Base-by-base conservation (phyloP, 2,888 invertebrate genomes). In the Xestia rhomboidea region DNA sequence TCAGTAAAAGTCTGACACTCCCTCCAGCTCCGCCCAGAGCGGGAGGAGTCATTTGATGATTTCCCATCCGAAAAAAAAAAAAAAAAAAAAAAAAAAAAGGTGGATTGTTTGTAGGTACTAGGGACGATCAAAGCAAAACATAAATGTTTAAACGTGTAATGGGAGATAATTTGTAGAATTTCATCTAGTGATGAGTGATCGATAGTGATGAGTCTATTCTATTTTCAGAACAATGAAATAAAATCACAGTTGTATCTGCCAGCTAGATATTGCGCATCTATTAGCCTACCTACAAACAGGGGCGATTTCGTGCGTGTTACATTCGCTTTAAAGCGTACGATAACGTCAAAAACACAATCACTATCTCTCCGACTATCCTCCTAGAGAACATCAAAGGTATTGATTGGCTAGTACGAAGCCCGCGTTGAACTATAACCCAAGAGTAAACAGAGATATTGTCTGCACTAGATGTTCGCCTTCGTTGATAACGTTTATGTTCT, bases 351-450 rank as follows among this genome's bases (percentile, higher is more conserved):
- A 79, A 72, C 57, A 46, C 44, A 77, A 69, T 67, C 41, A 63
- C 75, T 30, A 44, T 72, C 82, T 85, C 82, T 46, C 46, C 30
- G 73, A 69, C 83, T 85, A 79, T 44, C 44, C 27, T 73, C 34
- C 90, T 87, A 83, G 18, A 68, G 27, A 71, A 24, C 57, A 70
- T 78, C 79, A 76, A 64, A 77, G 77, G 60, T 74, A 83, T 78
- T 81, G 85, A 89, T 87, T 85, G 80, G 70, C 68, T 79, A 76
- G 71, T 60, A 68, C 77, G 75, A 82, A 68, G 72, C 82, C 68
- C 73, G 82, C 72, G 84, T 83, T 80, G 80, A 82, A 71, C 73
- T 88, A 85, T 85, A 82, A 86, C 77, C 82, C 79, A 27, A 72
- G 69, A 78, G 66, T 79, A 81, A 83, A 82, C 79, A 84, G 73